Evolutionary conservation across 2,888 invertebrate genomes (phyloP).

Genomic region (Furcula furcula): DNA sequence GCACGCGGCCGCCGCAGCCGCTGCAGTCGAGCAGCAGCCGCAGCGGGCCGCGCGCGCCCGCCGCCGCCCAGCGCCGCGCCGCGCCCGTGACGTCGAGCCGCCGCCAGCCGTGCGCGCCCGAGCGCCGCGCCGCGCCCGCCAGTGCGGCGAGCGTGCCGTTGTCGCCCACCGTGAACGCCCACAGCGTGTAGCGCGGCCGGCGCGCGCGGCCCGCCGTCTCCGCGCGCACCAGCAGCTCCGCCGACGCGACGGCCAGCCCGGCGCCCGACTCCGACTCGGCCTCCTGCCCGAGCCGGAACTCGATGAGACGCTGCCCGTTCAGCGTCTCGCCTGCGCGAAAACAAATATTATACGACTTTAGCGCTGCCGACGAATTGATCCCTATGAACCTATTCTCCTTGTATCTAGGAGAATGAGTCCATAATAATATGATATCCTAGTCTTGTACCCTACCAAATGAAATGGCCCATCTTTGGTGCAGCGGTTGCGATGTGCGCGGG

Average conservation of each 20-base stretch:
- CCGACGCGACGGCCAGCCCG: slow-evolving; percentile 88
- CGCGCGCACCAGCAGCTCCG: slow-evolving; percentile 88
- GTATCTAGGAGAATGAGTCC: background rate
- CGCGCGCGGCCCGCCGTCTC: slow-evolving; percentile 53
- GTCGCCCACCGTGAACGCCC: slow-evolving; percentile 86
- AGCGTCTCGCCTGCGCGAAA: slow-evolving; percentile 87
- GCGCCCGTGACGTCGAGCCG: slow-evolving; percentile 91
- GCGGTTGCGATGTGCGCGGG: slow-evolving; percentile 32
- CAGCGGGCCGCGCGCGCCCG: slow-evolving; percentile 80
- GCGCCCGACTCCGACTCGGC: slow-evolving; percentile 68
- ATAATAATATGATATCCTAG: slow-evolving; percentile 25
- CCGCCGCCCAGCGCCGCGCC: slow-evolving; percentile 86
- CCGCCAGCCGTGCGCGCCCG: slow-evolving; percentile 89
- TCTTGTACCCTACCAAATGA: slow-evolving; percentile 55
- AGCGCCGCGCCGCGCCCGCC: slow-evolving; percentile 78
- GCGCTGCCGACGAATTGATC: background rate
- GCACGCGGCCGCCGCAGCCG: slow-evolving; percentile 88
- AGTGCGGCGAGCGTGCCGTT: slow-evolving; percentile 81
- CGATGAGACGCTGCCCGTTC: slow-evolving; percentile 92
- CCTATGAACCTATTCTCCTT: background rate
- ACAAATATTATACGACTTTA: too few relatives aligned
- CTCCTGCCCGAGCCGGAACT: slow-evolving; percentile 89
- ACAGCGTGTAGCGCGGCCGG: slow-evolving; percentile 83
- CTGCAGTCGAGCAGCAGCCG: slow-evolving; percentile 92
- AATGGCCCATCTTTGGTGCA: slow-evolving; percentile 58